Percentiles rank a stretch among this genome's conserved stretches.
Conservation (phyloP, 2,888 invertebrate genomes). For the Agonopterix subpropinquella region DNA sequence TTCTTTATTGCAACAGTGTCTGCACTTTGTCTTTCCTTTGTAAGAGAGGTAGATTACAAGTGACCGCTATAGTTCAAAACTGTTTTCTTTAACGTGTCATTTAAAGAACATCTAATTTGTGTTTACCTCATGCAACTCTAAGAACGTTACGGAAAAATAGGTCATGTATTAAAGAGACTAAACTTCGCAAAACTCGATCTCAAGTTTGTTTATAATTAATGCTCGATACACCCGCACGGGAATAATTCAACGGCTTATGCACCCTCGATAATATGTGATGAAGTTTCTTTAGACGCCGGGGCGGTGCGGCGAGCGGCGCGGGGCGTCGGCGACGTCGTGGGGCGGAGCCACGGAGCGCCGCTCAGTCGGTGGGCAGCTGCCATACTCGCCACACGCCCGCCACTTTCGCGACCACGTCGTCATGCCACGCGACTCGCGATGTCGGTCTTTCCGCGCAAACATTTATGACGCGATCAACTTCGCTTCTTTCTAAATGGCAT, state of each 20-base stretch:
- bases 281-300: constrained; percentile 67
- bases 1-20: too few relatives aligned
- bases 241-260: constrained; percentile 67
- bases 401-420: constrained; percentile 29
- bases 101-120: too few relatives aligned
- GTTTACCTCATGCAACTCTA: too few relatives aligned
- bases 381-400: constrained; percentile 46
- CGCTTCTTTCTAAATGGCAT: constrained; percentile 63
- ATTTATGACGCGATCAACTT: constrained; percentile 66
- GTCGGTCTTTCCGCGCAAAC: constrained; percentile 57
- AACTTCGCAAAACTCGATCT: constrained; percentile 40
- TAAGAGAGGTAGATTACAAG: not conserved
- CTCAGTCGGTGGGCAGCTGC: constrained; percentile 73
- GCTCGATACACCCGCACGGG: constrained; percentile 58
- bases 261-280: constrained; percentile 70
- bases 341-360: constrained; percentile 59
- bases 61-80: too few relatives aligned
- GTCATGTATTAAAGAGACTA: constrained; percentile 15
- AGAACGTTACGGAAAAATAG: not conserved
- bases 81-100: too few relatives aligned
- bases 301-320: constrained; percentile 55
- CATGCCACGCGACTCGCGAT: constrained; percentile 68
- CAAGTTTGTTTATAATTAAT: constrained; percentile 60
- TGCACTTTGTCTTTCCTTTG: too few relatives aligned
- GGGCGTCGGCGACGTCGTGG: constrained; percentile 41